Evolutionary conservation across 2,888 invertebrate species (phyloP).

Genomic region (Cheilosia variabilis): DNA sequence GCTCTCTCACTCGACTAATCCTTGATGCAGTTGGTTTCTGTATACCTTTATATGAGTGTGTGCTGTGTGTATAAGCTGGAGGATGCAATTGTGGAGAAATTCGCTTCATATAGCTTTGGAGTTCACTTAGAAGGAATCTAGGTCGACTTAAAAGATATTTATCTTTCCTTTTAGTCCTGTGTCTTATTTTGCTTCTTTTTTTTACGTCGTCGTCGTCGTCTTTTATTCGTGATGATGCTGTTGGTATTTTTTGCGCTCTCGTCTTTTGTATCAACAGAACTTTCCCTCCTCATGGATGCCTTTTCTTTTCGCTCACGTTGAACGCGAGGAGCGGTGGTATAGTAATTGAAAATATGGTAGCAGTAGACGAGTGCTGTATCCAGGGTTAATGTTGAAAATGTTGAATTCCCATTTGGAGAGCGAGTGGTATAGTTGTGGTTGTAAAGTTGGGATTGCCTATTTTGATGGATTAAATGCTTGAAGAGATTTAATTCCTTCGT

Average conservation of each 20-base stretch:
- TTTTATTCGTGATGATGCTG: slow-evolving; percentile 19
- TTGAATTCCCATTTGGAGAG: slow-evolving; percentile 19
- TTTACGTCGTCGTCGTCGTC: too few relatives aligned
- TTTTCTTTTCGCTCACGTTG: slow-evolving; percentile 31
- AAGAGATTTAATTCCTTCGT: slow-evolving; percentile 9
- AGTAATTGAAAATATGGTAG: slow-evolving; percentile 7
- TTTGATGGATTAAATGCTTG: slow-evolving; percentile 31
- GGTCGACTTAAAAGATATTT: slow-evolving; percentile 73
- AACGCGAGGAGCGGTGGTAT: slow-evolving; percentile 12
- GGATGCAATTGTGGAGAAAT: slow-evolving; percentile 68
- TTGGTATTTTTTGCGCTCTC: slow-evolving; percentile 27
- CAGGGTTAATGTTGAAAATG: slow-evolving; percentile 28
- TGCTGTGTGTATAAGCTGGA: slow-evolving; percentile 28
- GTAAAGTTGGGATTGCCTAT: slow-evolving; percentile 2
- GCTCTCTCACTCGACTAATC: slow-evolving; percentile 1
- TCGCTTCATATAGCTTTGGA: slow-evolving; percentile 63
- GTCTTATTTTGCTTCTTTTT: slow-evolving; percentile 23
- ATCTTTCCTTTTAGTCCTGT: slow-evolving; percentile 53
- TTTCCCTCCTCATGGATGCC: slow-evolving; percentile 57
- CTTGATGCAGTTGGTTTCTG: not conserved
- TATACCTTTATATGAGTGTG: slow-evolving; percentile 2
- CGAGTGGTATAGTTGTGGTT: slow-evolving; percentile 34
- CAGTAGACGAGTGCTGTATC: slow-evolving; percentile 12
- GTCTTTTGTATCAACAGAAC: slow-evolving; percentile 70
- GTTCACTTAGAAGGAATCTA: slow-evolving; percentile 69